phyloP scores from a whole-genome alignment of 2,888 invertebrate genomes.

The Drosophila rellima region DNA sequence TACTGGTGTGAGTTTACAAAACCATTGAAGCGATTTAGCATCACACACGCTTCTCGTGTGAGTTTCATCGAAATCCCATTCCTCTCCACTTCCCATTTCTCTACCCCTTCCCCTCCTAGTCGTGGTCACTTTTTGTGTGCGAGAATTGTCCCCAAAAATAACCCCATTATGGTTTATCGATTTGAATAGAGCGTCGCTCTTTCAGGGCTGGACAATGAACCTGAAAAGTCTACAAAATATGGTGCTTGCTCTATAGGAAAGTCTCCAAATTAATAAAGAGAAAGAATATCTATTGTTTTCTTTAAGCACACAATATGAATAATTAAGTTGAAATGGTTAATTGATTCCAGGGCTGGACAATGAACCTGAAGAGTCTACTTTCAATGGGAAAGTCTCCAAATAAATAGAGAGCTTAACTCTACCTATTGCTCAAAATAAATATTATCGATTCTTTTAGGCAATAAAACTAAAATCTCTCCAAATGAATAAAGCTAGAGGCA shows the following conservation, averaged over 20 bases:
- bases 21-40: slow-evolving; percentile 49
- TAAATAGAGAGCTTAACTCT: background rate
- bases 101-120: background rate
- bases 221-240: background rate
- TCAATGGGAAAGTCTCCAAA: too few species aligned
- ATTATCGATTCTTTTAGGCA: too few species aligned
- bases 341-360: slow-evolving; percentile 42
- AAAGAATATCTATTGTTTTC: too few species aligned
- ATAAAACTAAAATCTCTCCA: background rate
- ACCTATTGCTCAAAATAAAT: background rate
- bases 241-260: background rate
- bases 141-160: slow-evolving; percentile 39
- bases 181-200: slow-evolving; percentile 24
- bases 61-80: slow-evolving; percentile 18
- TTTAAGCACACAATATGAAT: too few species aligned
- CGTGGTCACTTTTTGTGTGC: slow-evolving; percentile 32
- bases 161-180: slow-evolving; percentile 38
- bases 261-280: background rate
- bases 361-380: background rate
- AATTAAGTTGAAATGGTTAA: slow-evolving; percentile 8
- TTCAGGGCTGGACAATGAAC: slow-evolving; percentile 28
- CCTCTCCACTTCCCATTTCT: background rate
- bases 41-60: slow-evolving; percentile 21
- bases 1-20: slow-evolving; percentile 20
- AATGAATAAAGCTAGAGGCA: background rate